phyloP scores from a whole-genome alignment of 2,888 invertebrate species.

The Agriopis leucophaearia region DNA sequence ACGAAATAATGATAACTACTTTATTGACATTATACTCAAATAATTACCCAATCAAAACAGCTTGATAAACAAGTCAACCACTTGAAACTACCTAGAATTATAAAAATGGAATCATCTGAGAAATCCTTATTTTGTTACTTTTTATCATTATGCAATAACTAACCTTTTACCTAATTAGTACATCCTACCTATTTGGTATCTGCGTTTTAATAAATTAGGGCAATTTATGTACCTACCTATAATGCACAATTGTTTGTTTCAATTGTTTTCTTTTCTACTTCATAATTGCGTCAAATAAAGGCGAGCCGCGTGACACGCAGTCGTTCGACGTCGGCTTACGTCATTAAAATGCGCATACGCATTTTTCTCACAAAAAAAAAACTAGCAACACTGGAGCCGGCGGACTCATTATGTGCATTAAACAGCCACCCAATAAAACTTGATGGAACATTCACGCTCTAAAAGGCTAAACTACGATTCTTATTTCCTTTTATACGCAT shows the following conservation, averaged over 20 bases:
- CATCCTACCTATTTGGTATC: too few relatives aligned
- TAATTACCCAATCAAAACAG: background rate
- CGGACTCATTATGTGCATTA: slow-evolving; percentile 63
- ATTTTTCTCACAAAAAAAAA: slow-evolving; percentile 68
- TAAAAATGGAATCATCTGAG: background rate
- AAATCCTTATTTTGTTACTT: background rate
- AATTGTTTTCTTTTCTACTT: slow-evolving; percentile 82
- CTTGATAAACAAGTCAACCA: background rate
- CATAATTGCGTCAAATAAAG: slow-evolving; percentile 78
- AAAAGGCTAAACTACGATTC: slow-evolving; percentile 60
- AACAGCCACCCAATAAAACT: slow-evolving; percentile 65
- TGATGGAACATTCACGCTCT: slow-evolving; percentile 62
- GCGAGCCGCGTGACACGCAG: slow-evolving; percentile 70
- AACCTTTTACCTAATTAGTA: slow-evolving; percentile 8
- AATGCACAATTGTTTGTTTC: slow-evolving; percentile 62
- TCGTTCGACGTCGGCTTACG: slow-evolving; percentile 60
- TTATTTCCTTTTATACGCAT: slow-evolving; percentile 55
- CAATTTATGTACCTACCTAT: slow-evolving; percentile 39
- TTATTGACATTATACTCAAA: background rate
- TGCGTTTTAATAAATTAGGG: too few relatives aligned
- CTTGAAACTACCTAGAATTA: background rate
- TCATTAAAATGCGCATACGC: slow-evolving; percentile 76
- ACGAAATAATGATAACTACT: slow-evolving; percentile 7
- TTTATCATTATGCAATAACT: background rate
- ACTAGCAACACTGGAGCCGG: slow-evolving; percentile 61